These are phyloP conservation scores for Clarias magur DNA, from an alignment of 2,113 vertebrate species.

Conservation along the genomic window DNA sequence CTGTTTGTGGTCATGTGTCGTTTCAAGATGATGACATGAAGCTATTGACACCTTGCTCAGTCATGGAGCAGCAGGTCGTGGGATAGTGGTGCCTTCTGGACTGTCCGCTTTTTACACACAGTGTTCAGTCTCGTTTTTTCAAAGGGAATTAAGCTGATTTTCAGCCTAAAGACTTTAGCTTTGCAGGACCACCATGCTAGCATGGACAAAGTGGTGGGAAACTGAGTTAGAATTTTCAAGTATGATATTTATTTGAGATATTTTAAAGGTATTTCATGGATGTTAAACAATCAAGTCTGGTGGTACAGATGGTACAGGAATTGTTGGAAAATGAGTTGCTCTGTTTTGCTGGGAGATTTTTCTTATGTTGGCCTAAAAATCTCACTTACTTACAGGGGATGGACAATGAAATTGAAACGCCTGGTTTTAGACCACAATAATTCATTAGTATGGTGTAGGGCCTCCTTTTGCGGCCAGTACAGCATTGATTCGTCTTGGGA, in stretches of 20 bases:
- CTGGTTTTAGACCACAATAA: too few relatives aligned
- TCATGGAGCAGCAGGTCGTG: conserved; percentile 40
- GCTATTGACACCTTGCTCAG: conserved; percentile 55
- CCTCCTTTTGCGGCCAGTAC: too few relatives aligned
- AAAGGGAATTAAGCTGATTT: neutral
- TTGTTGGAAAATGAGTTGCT: neutral
- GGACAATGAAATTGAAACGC: too few relatives aligned
- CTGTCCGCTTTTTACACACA: conserved; percentile 40
- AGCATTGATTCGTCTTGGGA: too few relatives aligned
- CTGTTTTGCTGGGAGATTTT: neutral
- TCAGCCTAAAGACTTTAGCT: neutral
- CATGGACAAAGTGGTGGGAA: neutral
- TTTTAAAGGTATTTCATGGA: neutral
- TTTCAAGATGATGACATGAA: conserved; percentile 47
- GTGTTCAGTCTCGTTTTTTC: conserved; percentile 21
- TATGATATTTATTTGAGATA: neutral
- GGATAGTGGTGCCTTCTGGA: conserved; percentile 48
- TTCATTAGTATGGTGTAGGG: too few relatives aligned
- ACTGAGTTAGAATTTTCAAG: neutral
- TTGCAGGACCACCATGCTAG: neutral
- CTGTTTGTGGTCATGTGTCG: conserved; percentile 19
- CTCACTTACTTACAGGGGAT: too few relatives aligned
- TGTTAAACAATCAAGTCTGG: neutral
- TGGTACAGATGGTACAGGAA: too few relatives aligned
- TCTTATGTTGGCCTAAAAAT: neutral